phyloP scores from a whole-genome alignment of 2,113 vertebrate species.

The Chrysemys picta region DNA sequence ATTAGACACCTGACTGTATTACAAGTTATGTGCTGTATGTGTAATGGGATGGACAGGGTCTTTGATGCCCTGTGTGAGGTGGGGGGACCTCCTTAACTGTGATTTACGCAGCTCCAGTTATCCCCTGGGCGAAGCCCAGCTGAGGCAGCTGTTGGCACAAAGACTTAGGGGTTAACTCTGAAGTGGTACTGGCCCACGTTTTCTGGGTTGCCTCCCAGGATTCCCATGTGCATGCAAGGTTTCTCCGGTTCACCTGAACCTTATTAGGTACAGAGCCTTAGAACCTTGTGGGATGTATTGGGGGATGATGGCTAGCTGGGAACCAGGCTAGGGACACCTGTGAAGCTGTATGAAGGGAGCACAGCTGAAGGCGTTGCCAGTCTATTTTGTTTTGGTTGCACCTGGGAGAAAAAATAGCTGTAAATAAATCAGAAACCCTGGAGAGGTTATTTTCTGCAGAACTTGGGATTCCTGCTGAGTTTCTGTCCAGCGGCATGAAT shows the following conservation, averaged over 20 bases:
- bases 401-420: not conserved
- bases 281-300: not conserved
- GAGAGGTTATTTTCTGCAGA: not conserved
- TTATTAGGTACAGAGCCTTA: not conserved
- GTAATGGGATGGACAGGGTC: not conserved
- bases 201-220: not conserved
- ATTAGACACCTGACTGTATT: not conserved
- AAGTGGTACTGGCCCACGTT: not conserved
- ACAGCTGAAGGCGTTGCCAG: not conserved
- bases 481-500: not conserved
- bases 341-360: not conserved
- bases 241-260: not conserved
- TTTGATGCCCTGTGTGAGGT: not conserved
- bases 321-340: not conserved
- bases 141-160: not conserved
- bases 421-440: not conserved
- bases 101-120: not conserved
- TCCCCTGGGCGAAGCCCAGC: not conserved
- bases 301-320: not conserved
- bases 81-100: not conserved
- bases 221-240: not conserved
- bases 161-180: not conserved
- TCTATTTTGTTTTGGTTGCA: not conserved
- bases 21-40: not conserved
- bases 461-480: not conserved